Evolutionary conservation across 2,797 vertebrate species (phyloP).

Genomic region (Emys orbicularis): DNA sequence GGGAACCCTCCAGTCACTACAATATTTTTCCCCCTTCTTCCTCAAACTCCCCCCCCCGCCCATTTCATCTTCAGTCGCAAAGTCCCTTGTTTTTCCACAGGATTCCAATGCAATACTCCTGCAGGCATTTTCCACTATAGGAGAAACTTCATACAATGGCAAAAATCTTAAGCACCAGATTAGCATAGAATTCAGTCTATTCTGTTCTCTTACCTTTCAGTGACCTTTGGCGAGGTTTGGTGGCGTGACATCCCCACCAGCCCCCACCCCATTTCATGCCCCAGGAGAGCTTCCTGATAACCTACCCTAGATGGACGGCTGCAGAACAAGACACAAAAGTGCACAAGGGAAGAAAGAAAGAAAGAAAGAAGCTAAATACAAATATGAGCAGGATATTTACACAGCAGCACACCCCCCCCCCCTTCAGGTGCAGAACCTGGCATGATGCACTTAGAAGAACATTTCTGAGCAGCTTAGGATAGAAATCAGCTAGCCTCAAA

Average conservation of each 20-base stretch:
- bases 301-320: background rate
- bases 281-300: slow-evolving; percentile 32
- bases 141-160: slow-evolving; percentile 59
- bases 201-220: slow-evolving; percentile 50
- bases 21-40: slow-evolving; percentile 14
- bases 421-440: background rate
- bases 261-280: background rate
- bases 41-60: background rate
- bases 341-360: background rate
- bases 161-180: too few relatives aligned
- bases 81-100: slow-evolving; percentile 34
- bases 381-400: background rate
- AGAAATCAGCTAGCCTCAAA: background rate
- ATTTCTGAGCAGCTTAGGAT: background rate
- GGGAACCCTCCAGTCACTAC: background rate
- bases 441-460: background rate
- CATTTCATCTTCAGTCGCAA: slow-evolving; percentile 38
- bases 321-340: background rate
- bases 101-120: slow-evolving; percentile 53
- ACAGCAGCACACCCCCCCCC: background rate
- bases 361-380: background rate
- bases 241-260: background rate
- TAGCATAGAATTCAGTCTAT: slow-evolving; percentile 65
- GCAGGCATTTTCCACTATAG: slow-evolving; percentile 67
- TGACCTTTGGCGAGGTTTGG: slow-evolving; percentile 59